Conservation (phyloP, 2,113 vertebrate genomes). For the Xiphias gladius region DNA sequence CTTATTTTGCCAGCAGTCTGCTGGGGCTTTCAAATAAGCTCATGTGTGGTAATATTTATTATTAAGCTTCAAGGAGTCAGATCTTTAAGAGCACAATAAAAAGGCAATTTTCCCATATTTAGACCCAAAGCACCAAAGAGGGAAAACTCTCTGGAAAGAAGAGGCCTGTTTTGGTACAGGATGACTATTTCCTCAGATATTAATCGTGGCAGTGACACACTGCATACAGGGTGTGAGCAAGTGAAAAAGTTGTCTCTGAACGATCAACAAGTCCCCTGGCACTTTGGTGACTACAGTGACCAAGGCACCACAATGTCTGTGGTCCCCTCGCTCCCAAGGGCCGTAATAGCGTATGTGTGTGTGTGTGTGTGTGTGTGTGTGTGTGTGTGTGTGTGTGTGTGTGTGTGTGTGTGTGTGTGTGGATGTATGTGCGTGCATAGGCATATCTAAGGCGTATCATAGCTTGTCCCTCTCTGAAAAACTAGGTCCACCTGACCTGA, state of each 20-base stretch:
- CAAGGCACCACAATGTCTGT: conserved; percentile 70
- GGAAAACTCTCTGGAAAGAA: not conserved
- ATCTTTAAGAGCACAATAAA: conserved; percentile 8
- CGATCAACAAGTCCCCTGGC: conserved; percentile 62
- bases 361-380: conserved; percentile 25
- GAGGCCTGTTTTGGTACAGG: conserved; percentile 9
- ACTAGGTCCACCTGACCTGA: conserved; percentile 47
- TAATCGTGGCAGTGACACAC: conserved; percentile 30
- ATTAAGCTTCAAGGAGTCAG: not conserved
- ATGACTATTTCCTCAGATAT: conserved; percentile 37
- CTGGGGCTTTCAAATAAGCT: conserved; percentile 17
- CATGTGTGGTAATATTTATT: conserved; percentile 26
- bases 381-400: conserved; percentile 6
- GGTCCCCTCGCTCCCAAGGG: conserved; percentile 53
- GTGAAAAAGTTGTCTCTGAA: conserved; percentile 54
- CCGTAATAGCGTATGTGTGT: conserved; percentile 9
- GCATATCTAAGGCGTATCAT: conserved; percentile 17
- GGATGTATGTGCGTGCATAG: too few species aligned
- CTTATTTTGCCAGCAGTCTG: not conserved
- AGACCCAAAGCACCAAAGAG: conserved; percentile 9
- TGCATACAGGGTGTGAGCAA: conserved; percentile 36
- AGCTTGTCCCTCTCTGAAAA: conserved; percentile 43
- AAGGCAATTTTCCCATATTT: conserved; percentile 33
- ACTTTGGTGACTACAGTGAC: conserved; percentile 22
- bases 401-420: too few species aligned